Base-by-base conservation (phyloP, 2,113 vertebrate species). In the Sinocyclocheilus anophthalmus region DNA sequence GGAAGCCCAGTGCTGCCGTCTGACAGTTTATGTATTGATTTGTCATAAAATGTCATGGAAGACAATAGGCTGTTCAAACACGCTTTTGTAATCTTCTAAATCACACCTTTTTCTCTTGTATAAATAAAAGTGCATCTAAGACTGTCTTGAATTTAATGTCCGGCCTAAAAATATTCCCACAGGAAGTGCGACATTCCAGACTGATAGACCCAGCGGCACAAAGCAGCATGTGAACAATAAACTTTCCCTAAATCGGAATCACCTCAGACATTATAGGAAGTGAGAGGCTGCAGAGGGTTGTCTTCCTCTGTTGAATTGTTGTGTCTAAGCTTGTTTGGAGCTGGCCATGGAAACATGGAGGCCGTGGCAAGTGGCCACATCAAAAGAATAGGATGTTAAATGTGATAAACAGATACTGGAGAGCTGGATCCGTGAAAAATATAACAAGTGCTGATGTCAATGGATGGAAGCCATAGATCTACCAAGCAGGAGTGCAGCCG, bases 181-280 rank as follows among this genome's bases (percentile, higher is more conserved):
- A 92, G 93, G 93, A 94, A 94, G 90, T 91, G 89, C 92, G 88
- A 85, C 93, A 93, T 95, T 94, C 93, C 90, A 37, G 89, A 87
- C 91, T 90, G 88, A 89, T 88, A 90, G 89, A 87, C 89, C 87
- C 83, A 84, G 70, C 91, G 93, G 92, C 94, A 94, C 94, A 95
- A 94, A 95, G 94, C 90, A 89, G 80, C 30, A 85, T 81, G 88
- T 55, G 42, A 92, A 94, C 93, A 94, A 94, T 94, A 88, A 92
- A 91, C 90, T 90, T 90, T 92, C 91, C 90, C 89, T 72, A 30
- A 91, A 88, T 94, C 91, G 91, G 94, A 95, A 92, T 94, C 91
- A 91, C 92, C 92, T 90, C 92, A 95, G 94, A 96, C 94, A 93
- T 91, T 90, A 93, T 91, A 92, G 94, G 92, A 94, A 95, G 92